phyloP scores from a whole-genome alignment of 2,797 vertebrate genomes.

The Mus minutoides region DNA sequence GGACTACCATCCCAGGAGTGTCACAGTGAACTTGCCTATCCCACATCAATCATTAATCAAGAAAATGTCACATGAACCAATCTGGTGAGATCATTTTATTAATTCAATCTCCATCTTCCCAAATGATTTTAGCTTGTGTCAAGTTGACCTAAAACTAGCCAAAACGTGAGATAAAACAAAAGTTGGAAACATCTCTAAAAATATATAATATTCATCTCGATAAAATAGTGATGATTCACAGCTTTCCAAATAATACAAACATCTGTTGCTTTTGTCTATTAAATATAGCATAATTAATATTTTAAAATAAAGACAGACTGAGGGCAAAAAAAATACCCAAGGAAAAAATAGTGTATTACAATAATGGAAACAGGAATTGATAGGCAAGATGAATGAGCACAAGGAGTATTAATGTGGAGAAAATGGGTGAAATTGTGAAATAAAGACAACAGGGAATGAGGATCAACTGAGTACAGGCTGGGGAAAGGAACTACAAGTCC shows the following conservation, averaged over 20 bases:
- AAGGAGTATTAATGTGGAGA: background rate
- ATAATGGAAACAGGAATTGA: background rate
- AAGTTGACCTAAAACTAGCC: background rate
- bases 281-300: background rate
- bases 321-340: background rate
- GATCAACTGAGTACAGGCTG: background rate
- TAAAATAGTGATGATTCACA: background rate
- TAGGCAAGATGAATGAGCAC: background rate
- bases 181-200: background rate
- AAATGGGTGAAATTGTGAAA: background rate
- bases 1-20: background rate
- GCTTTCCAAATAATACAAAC: background rate
- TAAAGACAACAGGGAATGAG: background rate
- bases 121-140: background rate
- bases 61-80: background rate
- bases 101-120: background rate
- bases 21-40: background rate
- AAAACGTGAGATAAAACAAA: background rate
- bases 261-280: background rate
- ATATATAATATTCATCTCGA: background rate
- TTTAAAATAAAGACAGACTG: background rate
- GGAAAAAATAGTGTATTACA: background rate
- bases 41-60: background rate
- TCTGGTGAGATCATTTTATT: background rate
- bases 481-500: background rate